Conservation (phyloP, 2,797 vertebrate genomes). For the Notolepis coatsorum region DNA sequence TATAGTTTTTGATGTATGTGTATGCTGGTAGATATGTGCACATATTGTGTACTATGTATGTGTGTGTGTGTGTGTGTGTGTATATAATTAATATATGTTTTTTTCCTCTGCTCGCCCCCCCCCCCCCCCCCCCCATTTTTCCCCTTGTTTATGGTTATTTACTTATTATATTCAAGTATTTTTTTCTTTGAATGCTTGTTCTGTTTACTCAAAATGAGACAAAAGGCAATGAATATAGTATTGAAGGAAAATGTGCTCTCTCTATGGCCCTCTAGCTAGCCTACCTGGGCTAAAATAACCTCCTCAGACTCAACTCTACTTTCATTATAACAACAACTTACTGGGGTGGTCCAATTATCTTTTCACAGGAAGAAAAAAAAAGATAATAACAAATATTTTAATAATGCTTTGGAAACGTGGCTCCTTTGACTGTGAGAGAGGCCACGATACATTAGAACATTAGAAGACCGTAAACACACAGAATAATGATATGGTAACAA, state of each 20-base stretch:
- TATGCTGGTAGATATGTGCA: too few species aligned
- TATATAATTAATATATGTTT: too few species aligned
- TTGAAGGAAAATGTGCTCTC: constrained; percentile 4
- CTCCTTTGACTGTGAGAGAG: constrained; percentile 49
- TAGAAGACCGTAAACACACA: constrained; percentile 40
- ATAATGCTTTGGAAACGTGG: constrained; percentile 18
- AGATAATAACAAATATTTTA: constrained; percentile 35
- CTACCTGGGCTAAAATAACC: constrained; percentile 27
- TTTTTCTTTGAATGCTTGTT: too few species aligned
- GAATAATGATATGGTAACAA: constrained; percentile 44
- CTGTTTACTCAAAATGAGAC: too few species aligned
- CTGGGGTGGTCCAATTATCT: constrained; percentile 20
- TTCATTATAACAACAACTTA: constrained; percentile 21
- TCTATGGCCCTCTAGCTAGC: constrained; percentile 25
- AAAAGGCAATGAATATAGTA: too few species aligned
- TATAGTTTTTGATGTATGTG: too few species aligned
- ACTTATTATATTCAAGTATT: too few species aligned
- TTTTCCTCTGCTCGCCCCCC: too few species aligned
- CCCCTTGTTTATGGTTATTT: too few species aligned
- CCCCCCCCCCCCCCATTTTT: too few species aligned
- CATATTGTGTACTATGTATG: too few species aligned
- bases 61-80: too few species aligned
- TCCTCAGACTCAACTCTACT: background rate
- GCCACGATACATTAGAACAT: constrained; percentile 29
- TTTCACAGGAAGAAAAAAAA: constrained; percentile 27